These are phyloP conservation scores for Hylyphantes graminicola DNA, from an alignment of 1,140 invertebrate genomes.

Conservation along the genomic window DNA sequence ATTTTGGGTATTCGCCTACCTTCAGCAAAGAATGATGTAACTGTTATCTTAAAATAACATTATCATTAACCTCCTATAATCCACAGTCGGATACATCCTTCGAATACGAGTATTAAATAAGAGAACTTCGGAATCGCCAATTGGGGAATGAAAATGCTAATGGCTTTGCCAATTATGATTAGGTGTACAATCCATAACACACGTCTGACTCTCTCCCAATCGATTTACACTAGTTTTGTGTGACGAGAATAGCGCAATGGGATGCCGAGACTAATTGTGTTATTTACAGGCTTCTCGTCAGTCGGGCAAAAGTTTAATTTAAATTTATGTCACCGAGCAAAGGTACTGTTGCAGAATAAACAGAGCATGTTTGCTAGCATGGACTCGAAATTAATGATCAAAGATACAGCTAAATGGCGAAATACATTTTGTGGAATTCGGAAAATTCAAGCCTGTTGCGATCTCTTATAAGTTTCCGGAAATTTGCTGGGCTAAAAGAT, in stretches of 20 bases:
- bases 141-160: constrained; percentile 44
- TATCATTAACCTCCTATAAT: no score
- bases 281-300: background rate
- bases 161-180: constrained; percentile 55
- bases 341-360: background rate
- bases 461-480: no score
- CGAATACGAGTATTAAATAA: constrained; percentile 17
- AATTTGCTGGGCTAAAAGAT: no score
- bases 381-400: no score
- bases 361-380: background rate
- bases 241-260: constrained; percentile 4
- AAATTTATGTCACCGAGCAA: background rate
- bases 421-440: no score
- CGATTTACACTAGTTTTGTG: background rate
- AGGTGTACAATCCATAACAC: constrained; percentile 43
- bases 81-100: no score
- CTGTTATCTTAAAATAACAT: no score
- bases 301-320: background rate
- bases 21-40: no score
- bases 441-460: no score
- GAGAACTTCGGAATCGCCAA: constrained; percentile 1
- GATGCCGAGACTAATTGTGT: background rate
- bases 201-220: constrained; percentile 14
- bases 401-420: no score
- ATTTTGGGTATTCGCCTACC: no score